Percentiles rank a stretch among this genome's conserved stretches.
These are phyloP conservation scores for Tetrapedia diversipes DNA, from an alignment of 2,888 invertebrate genomes.

Conservation along the genomic window DNA sequence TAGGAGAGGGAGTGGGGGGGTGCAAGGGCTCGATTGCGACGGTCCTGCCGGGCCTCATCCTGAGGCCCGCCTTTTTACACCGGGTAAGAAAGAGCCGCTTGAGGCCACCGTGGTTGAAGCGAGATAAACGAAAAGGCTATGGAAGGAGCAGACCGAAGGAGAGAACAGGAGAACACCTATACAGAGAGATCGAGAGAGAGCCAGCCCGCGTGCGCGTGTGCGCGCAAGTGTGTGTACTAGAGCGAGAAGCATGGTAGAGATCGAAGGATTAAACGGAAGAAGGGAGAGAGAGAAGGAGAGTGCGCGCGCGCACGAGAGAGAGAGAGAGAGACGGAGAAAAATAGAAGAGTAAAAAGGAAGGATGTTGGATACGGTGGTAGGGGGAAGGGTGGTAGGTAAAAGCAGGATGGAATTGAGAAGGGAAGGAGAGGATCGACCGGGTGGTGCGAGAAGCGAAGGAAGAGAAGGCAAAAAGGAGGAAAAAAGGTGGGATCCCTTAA, in stretches of 20 bases:
- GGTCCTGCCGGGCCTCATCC: constrained; percentile 66
- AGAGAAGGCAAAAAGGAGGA: constrained; percentile 73
- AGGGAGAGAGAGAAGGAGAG: constrained; percentile 15
- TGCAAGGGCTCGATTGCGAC: constrained; percentile 63
- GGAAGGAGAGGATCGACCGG: constrained; percentile 60
- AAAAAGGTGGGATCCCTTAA: constrained; percentile 81
- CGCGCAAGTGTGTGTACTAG: neutral
- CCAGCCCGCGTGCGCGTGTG: neutral
- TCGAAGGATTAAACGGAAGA: constrained; percentile 51
- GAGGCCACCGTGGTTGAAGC: constrained; percentile 56
- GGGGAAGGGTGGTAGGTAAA: constrained; percentile 43
- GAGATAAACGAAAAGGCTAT: constrained; percentile 59
- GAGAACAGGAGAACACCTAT: constrained; percentile 46
- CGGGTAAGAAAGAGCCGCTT: constrained; percentile 71
- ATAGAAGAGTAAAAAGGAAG: constrained; percentile 50
- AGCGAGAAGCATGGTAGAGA: constrained; percentile 33
- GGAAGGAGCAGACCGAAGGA: constrained; percentile 54
- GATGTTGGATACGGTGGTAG: constrained; percentile 33
- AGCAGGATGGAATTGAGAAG: constrained; percentile 48
- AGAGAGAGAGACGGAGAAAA: constrained; percentile 38
- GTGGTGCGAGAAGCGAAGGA: constrained; percentile 73
- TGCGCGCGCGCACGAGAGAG: too few species aligned
- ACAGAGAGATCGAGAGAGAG: constrained; percentile 33
- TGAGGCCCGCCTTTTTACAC: constrained; percentile 79
- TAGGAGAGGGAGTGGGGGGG: constrained; percentile 28